A percentile compares a stretch with the other conserved stretches of the same genome.
Conservation (phyloP, 2,113 vertebrate genomes). For the Spea bombifrons region DNA sequence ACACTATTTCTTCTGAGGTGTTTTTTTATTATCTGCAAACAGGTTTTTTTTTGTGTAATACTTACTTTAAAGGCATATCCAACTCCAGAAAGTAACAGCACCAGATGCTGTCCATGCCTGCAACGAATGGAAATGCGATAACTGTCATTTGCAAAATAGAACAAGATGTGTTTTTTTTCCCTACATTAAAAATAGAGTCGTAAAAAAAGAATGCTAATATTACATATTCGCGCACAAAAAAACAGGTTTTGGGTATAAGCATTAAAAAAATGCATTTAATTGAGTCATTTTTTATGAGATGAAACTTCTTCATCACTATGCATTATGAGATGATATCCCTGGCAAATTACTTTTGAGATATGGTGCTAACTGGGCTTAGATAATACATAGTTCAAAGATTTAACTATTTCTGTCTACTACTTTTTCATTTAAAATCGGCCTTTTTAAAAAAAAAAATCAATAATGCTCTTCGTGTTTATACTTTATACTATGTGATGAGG, state of each 20-base stretch:
- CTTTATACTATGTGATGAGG: too few relatives aligned
- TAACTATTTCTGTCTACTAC: too few relatives aligned
- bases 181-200: conserved; percentile 2
- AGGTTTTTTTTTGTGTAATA: conserved; percentile 27
- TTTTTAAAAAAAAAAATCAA: too few relatives aligned
- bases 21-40: conserved; percentile 28
- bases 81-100: conserved; percentile 26
- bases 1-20: conserved; percentile 27
- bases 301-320: too few relatives aligned
- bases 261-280: too few relatives aligned
- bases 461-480: too few relatives aligned
- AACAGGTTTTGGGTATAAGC: neutral
- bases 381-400: too few relatives aligned
- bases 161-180: conserved; percentile 5
- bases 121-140: conserved; percentile 9
- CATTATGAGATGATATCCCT: too few relatives aligned
- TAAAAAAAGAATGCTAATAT: neutral
- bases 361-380: too few relatives aligned
- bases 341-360: too few relatives aligned
- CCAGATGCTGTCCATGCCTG: conserved; percentile 44
- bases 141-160: neutral
- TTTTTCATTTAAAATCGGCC: too few relatives aligned
- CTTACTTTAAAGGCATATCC: conserved; percentile 48
- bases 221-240: neutral
- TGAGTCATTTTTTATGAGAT: too few relatives aligned